These are phyloP conservation scores for Lasius platythorax DNA, from an alignment of 2,888 invertebrate species.

Conservation along the genomic window DNA sequence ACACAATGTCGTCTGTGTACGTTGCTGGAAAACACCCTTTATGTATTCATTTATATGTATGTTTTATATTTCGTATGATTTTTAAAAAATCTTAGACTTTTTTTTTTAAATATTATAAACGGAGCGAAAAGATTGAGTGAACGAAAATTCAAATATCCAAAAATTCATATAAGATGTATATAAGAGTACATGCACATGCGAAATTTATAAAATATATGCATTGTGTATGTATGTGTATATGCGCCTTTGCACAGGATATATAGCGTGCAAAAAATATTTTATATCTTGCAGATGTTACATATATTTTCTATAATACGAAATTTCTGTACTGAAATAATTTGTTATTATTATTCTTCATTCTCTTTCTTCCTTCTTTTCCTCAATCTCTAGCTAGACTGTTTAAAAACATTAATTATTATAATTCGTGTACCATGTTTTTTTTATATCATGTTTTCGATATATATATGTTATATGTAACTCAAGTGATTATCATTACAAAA, in stretches of 20 bases:
- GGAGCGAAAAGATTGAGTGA: not conserved
- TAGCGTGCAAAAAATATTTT: not conserved
- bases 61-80: too few relatives aligned
- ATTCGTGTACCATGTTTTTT: not conserved
- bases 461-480: not conserved
- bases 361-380: not conserved
- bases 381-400: not conserved
- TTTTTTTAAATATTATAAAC: too few relatives aligned
- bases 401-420: not conserved
- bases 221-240: too few relatives aligned
- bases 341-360: not conserved
- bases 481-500: not conserved
- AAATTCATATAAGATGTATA: not conserved
- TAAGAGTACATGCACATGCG: not conserved
- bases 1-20: too few relatives aligned
- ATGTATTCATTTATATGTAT: too few relatives aligned
- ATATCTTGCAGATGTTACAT: too few relatives aligned
- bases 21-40: too few relatives aligned
- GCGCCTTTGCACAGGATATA: too few relatives aligned
- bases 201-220: too few relatives aligned
- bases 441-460: not conserved
- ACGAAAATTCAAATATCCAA: not conserved
- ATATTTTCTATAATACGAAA: constrained; percentile 4
- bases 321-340: not conserved
- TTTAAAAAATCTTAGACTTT: too few relatives aligned